phyloP scores from a whole-genome alignment of 2,888 invertebrate species.

The Isoperla grammatica region DNA sequence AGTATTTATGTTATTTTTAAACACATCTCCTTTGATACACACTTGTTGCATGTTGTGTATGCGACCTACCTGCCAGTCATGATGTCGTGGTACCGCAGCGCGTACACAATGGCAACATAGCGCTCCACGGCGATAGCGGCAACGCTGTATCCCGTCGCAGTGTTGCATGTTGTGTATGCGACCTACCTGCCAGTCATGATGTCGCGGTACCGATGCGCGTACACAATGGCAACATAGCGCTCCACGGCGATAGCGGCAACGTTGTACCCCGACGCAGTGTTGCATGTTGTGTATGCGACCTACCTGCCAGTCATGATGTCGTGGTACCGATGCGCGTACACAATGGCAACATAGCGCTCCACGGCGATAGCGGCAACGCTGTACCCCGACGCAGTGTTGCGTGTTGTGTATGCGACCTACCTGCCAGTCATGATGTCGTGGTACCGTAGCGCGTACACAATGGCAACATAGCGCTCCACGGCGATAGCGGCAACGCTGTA shows the following conservation, averaged over 20 bases:
- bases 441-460: slow-evolving; percentile 17
- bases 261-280: slow-evolving; percentile 21
- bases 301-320: slow-evolving; percentile 18
- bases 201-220: slow-evolving; percentile 26
- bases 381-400: slow-evolving; percentile 18
- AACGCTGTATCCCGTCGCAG: slow-evolving; percentile 22
- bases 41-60: too few species aligned
- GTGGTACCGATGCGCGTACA: slow-evolving; percentile 13
- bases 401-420: too few species aligned
- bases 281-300: too few species aligned
- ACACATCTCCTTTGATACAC: too few species aligned
- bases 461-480: slow-evolving; percentile 20
- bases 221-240: slow-evolving; percentile 26
- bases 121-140: slow-evolving; percentile 25
- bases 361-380: slow-evolving; percentile 21
- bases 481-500: slow-evolving; percentile 22
- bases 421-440: slow-evolving; percentile 13
- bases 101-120: slow-evolving; percentile 27
- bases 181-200: slow-evolving; percentile 24
- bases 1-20: too few species aligned
- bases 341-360: slow-evolving; percentile 22
- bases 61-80: slow-evolving; percentile 24
- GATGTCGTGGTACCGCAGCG: slow-evolving; percentile 26
- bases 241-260: slow-evolving; percentile 25
- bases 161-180: too few species aligned